Conservation (phyloP, 2,888 invertebrate species). For the Xylocampa areola region DNA sequence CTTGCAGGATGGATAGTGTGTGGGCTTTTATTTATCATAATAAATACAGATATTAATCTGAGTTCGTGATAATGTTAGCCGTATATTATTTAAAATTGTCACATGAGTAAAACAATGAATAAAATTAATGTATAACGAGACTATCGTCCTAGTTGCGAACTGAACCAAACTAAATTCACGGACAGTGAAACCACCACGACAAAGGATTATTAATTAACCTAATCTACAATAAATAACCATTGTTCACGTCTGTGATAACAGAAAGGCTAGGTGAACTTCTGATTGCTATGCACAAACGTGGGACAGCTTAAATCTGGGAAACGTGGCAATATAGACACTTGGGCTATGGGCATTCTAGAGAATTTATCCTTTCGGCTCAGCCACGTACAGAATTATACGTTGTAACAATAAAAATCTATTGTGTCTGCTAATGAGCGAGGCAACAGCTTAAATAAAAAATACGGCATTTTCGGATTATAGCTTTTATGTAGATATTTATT, state of each 20-base stretch:
- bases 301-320: too few relatives aligned
- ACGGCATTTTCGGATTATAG: too few relatives aligned
- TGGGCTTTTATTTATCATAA: too few relatives aligned
- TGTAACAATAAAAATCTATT: too few relatives aligned
- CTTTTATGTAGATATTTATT: not conserved
- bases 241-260: not conserved
- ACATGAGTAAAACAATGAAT: slow-evolving; percentile 43
- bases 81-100: slow-evolving; percentile 5
- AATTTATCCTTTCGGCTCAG: too few relatives aligned
- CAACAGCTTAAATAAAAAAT: too few relatives aligned
- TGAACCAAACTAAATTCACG: slow-evolving; percentile 14
- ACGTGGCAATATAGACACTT: too few relatives aligned
- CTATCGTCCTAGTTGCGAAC: slow-evolving; percentile 21
- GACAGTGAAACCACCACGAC: not conserved
- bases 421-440: too few relatives aligned
- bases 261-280: not conserved
- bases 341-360: too few relatives aligned
- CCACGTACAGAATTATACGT: too few relatives aligned
- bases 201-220: slow-evolving; percentile 2
- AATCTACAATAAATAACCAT: not conserved
- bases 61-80: not conserved
- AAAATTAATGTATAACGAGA: slow-evolving; percentile 22
- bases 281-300: too few relatives aligned
- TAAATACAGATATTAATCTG: slow-evolving; percentile 23
- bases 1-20: too few relatives aligned